phyloP scores from a whole-genome alignment of 1,140 invertebrate genomes.

The Bombus affinis region DNA sequence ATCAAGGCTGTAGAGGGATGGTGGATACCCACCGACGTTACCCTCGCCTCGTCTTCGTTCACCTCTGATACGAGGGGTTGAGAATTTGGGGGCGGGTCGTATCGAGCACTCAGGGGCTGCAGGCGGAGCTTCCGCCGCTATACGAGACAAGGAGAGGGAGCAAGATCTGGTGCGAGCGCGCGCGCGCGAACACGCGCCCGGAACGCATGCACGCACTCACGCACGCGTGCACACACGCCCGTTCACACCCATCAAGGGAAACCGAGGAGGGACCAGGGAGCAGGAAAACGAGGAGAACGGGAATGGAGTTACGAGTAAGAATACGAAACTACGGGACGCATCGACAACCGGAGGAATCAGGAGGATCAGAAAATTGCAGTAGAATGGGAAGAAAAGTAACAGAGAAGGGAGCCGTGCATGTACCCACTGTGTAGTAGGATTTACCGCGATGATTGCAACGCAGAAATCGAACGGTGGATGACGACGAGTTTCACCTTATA shows the following conservation, averaged over 20 bases:
- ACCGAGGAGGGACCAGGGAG: background rate
- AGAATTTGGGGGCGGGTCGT: conserved; percentile 73
- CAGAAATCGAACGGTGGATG: background rate
- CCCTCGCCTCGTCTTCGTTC: conserved; percentile 63
- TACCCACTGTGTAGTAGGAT: background rate
- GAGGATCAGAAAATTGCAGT: conserved; percentile 4
- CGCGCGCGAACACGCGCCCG: background rate
- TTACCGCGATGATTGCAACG: background rate
- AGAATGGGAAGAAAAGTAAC: background rate
- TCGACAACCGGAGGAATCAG: background rate
- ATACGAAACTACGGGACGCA: background rate
- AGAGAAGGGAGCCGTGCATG: background rate
- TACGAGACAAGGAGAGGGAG: conserved; percentile 46
- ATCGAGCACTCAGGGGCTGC: conserved; percentile 50
- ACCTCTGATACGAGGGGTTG: conserved; percentile 64
- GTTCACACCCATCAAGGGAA: conserved; percentile 43
- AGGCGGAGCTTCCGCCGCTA: conserved; percentile 49
- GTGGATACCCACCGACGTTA: conserved; percentile 55
- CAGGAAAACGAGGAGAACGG: background rate
- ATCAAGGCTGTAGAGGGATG: conserved; percentile 47
- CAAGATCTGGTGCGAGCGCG: background rate
- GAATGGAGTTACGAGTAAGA: background rate
- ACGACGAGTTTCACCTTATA: no score
- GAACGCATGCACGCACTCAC: background rate
- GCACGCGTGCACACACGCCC: background rate